Base-by-base conservation (phyloP, 2,113 vertebrate genomes). In the Engraulis encrasicolus region DNA sequence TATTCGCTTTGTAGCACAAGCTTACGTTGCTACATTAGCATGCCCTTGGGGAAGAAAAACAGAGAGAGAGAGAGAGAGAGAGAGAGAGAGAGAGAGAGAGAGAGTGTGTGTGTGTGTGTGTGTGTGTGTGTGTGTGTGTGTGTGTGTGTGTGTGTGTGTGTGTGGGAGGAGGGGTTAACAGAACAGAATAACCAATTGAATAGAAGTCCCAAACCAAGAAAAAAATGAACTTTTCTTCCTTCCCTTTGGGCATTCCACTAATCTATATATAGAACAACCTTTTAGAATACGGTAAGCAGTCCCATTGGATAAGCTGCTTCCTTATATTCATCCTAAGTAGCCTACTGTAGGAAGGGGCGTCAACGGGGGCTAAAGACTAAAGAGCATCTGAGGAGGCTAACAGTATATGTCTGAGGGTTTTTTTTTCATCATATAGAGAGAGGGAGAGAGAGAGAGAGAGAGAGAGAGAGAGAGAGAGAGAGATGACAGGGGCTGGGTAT, bases 191-290 rank as follows among this genome's bases (percentile, higher is more conserved):
- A 74, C 23, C 66, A 14, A 74, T 31, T 23, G 66, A 31, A 74
- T 74, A 74, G 66, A 74, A 74, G 14, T 74, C 66, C 27, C 12
- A 27, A 74, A 31, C 66, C 66, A 74, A 74, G 66, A 74, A 74
- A 74, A 31, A 27, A 31, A 27, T 34, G 27, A 74, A 74, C 66
- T 31, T 74, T 34, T 74, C 23, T 74, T 45, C 4, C 40, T 45
- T 45, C n/a, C 58, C 58, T 27, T 66, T 23, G 23, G 58, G 58
- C n/a, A 12, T 1, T 74, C 31, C 9, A 5, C 66, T 34, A 34
- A 74, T 74, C 14, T 74, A 74, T 74, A 74, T 74, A 74, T 74
- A 74, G 66, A 34, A 74, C 66, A 74, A 74, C 66, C 66, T 74
- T 74, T 74, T 27, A 74, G 31, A 74, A 74, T 27, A n/a, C n/a